Evolutionary conservation across 2,797 vertebrate species (phyloP).

Genomic region (Gallinago stenura): DNA sequence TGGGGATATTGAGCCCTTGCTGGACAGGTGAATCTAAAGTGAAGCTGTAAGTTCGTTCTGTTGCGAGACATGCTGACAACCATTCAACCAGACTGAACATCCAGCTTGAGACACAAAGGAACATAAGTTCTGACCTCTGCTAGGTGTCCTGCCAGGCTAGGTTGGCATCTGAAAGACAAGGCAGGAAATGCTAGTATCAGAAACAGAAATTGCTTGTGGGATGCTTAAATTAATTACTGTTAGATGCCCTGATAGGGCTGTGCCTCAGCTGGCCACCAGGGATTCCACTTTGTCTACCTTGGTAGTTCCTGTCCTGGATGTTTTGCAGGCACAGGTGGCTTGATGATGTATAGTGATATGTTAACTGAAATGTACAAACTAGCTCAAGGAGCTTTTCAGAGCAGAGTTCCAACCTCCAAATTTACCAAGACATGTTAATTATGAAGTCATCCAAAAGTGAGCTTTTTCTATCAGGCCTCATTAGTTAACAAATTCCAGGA

Average conservation of each 20-base stretch:
- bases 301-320: background rate
- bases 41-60: background rate
- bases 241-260: background rate
- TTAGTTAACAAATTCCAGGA: constrained; percentile 35
- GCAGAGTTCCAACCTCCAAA: background rate
- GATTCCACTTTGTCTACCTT: background rate
- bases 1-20: background rate
- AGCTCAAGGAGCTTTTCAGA: background rate
- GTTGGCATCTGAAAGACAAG: background rate
- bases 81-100: background rate
- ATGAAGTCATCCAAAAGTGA: background rate
- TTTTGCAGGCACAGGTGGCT: background rate
- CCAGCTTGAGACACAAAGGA: background rate
- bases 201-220: background rate
- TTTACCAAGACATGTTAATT: constrained; percentile 23
- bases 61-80: background rate
- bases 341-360: background rate
- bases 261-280: background rate
- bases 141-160: background rate
- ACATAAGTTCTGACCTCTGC: rapidly evolving
- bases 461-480: constrained; percentile 6
- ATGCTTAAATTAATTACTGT: background rate
- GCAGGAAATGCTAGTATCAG: background rate
- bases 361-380: background rate
- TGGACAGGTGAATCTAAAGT: background rate